Conservation (phyloP, 1,140 invertebrate species). For the Papilio dardanus region DNA sequence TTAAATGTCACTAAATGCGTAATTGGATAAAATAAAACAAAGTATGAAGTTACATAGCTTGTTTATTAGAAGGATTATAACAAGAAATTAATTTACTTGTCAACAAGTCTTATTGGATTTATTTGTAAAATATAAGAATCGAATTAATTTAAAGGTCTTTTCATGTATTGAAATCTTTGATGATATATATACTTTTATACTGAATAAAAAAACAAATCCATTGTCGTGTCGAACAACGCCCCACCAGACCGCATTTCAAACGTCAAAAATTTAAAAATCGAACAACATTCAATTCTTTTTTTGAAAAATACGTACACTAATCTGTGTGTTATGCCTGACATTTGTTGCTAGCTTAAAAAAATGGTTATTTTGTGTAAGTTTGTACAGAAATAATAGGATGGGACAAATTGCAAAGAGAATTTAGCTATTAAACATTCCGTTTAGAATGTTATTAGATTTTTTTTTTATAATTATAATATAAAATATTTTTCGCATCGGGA, state of each 20-base stretch:
- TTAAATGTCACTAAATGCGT: background rate
- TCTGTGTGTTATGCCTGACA: slow-evolving; percentile 71
- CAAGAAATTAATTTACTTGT: background rate
- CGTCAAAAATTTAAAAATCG: slow-evolving; percentile 57
- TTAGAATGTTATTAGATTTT: slow-evolving; percentile 82
- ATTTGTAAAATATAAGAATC: background rate
- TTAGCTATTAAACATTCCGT: slow-evolving; percentile 82
- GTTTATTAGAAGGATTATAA: too few relatives aligned
- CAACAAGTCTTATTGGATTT: background rate
- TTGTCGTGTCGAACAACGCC: slow-evolving; percentile 57
- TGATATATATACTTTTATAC: slow-evolving; percentile 25
- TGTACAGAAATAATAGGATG: slow-evolving; percentile 81
- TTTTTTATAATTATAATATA: slow-evolving; percentile 76
- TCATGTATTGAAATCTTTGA: slow-evolving; percentile 12
- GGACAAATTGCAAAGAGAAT: slow-evolving; percentile 82
- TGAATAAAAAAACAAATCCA: slow-evolving; percentile 51
- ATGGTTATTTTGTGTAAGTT: slow-evolving; percentile 79
- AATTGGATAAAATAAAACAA: background rate
- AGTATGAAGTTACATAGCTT: too few relatives aligned
- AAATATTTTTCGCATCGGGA: slow-evolving; percentile 80
- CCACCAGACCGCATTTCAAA: slow-evolving; percentile 75
- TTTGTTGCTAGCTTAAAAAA: slow-evolving; percentile 78
- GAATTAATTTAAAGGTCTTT: background rate
- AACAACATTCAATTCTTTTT: slow-evolving; percentile 67
- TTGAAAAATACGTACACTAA: slow-evolving; percentile 66